Base-by-base conservation (phyloP, 1,140 invertebrate species). In the Bradysia coprophila region DNA sequence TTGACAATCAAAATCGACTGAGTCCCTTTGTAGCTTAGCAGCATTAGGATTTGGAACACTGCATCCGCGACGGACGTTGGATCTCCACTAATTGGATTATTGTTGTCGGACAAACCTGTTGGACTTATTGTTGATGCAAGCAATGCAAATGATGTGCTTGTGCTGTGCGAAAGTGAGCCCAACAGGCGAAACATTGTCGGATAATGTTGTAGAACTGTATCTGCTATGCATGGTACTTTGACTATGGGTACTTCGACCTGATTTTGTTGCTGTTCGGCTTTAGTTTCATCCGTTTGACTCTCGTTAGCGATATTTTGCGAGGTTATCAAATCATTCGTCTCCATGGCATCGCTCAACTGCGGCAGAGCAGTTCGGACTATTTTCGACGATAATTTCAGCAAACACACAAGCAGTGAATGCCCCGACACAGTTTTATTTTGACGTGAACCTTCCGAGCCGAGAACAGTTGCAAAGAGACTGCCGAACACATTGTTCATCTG, bases 131-230 rank as follows among this genome's bases (percentile, higher is more conserved):
- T 51, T 16, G 56, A 51, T 22, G 50, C 43, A 34, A 78, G 58
- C 62, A 78, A 67, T 15, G 69, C 67, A 40, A 76, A 63, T 3
- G 78, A 75, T 37, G 75, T 75, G 21, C 74, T 72, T 19, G 73
- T 73, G 51, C 76, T 81, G 37, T 73, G 71, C 41, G 75, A 81
- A 34, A 84, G 63, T 38, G 77, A 78, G 53, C 70, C 75, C 56
- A 89, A 72, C 45, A 91, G 69, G 45, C 79, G 72, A 52, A 81
- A 76, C 77, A 92, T 88, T 2, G 84, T 86, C 1, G 73, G 69
- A 44, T 77, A 71, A 49, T 84, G 73, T 55, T 81, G 77, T 20
- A 86, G 49, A 8, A 85, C 81, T 73, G 71, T 75, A 56, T 85
- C 81, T 1, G 81, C 78, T 18, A 84, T 68, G 49, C 76, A 81